These are phyloP conservation scores for Chaetophractus vellerosus DNA, from an alignment of 2,797 vertebrate species.

Conservation along the genomic window DNA sequence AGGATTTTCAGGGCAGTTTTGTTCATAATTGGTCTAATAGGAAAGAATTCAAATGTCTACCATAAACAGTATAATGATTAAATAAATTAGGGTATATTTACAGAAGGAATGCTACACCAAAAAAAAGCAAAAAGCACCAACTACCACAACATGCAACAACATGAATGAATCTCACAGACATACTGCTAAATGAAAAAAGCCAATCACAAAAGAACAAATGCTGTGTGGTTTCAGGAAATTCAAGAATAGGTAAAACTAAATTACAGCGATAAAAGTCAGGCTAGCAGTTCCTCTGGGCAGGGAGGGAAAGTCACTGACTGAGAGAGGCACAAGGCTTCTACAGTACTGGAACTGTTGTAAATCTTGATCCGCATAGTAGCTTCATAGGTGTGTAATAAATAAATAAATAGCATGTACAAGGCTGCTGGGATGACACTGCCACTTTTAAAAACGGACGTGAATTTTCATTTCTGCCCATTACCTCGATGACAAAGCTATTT, in stretches of 20 bases:
- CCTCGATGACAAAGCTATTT: neutral
- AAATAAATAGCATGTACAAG: constrained; percentile 4
- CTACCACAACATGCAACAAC: neutral
- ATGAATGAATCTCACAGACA: neutral
- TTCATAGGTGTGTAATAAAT: neutral
- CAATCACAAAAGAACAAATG: neutral
- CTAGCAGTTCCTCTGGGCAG: neutral
- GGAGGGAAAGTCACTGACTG: neutral
- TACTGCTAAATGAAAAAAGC: neutral
- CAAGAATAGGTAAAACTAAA: neutral
- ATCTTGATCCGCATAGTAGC: neutral
- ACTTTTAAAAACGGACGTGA: neutral
- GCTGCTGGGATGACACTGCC: neutral
- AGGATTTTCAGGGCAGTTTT: neutral
- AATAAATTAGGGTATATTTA: neutral
- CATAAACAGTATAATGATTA: neutral
- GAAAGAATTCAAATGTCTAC: neutral
- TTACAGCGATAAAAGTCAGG: neutral
- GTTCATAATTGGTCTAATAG: neutral
- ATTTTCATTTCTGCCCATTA: neutral
- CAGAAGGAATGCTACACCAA: neutral
- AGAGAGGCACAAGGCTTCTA: neutral
- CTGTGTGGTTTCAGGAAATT: neutral
- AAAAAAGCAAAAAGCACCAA: neutral
- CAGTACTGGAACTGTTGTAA: neutral